Base-by-base conservation (phyloP, 1,140 invertebrate species). In the Trinorchestia longiramus region DNA sequence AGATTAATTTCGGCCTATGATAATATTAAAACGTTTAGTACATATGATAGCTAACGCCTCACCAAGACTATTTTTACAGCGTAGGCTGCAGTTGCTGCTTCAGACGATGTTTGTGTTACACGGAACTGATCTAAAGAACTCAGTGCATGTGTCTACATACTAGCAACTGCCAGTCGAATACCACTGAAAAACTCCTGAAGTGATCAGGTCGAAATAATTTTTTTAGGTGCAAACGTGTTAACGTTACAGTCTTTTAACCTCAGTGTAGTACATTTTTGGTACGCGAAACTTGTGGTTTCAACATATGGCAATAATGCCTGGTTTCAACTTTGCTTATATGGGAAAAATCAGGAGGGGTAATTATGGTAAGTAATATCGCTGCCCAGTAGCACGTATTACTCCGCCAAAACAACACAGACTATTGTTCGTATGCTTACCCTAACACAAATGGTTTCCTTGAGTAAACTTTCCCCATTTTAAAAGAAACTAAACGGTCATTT, bases 401-500 rank as follows among this genome's bases (percentile, higher is more conserved):
- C 36, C 28, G 28, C 62, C 62, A 77, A 77, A 53, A 77, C 36
- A 77, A 77, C 62, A 23, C 3, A 36, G 62, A 36, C 88, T 42
- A 15, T 28, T 90, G 88, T 43, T 42, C 41, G 1, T 42, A 90
- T 90, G 88, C 88, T 90, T 90, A 90, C 43, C 41, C 15, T 90
- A 90, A 90, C 11, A 90, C 11, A 90, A 41, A 90, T 90, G 43
- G 41, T 41, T 90, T 90, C 88, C 88, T 90, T 90, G 88, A 90
- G 88, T 90, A 43, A 36, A 42, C 88, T 90, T 90, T 41, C 43
- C 4, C 88, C 88, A 90, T 90, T 90, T 90, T 42, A 90, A 42
- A 90, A 90, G 36, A 90, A 41, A 42, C n/a, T 90, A 90, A 90
- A 42, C 88, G 88, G n/a, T 28, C 88, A 90, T 94, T 94, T 94